These are phyloP conservation scores for Melanargia galathea DNA, from an alignment of 2,888 invertebrate species.

Conservation along the genomic window DNA sequence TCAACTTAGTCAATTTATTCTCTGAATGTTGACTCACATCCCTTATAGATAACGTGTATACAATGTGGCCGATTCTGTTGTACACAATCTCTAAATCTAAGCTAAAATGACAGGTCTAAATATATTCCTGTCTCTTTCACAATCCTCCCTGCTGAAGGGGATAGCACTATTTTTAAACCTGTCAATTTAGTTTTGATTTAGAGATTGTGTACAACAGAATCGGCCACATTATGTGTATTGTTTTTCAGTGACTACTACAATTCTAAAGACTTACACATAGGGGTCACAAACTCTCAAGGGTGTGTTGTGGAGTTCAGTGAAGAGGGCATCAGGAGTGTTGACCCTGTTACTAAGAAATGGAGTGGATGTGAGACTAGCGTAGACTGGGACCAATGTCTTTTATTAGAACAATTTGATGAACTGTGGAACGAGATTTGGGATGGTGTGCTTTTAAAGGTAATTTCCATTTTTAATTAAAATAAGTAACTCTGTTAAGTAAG, in stretches of 20 bases:
- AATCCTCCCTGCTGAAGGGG: no score
- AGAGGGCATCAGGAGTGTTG: conserved; percentile 84
- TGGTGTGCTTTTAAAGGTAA: conserved; percentile 83
- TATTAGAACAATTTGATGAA: conserved; percentile 86
- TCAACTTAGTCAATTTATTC: conserved; percentile 27
- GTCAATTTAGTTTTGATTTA: no score
- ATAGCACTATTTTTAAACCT: no score
- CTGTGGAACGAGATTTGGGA: conserved; percentile 92
- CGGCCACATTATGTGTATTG: no score
- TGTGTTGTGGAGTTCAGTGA: conserved; percentile 92
- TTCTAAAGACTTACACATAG: conserved; percentile 94
- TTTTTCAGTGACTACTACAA: conserved; percentile 89
- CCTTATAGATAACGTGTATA: conserved; percentile 37
- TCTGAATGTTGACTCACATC: conserved; percentile 44
- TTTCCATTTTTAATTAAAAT: neutral
- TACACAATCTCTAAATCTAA: no score
- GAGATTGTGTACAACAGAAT: no score
- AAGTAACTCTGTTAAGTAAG: no score
- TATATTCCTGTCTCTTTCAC: no score
- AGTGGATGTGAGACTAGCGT: conserved; percentile 77
- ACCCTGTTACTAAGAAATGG: conserved; percentile 85
- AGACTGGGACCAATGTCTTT: conserved; percentile 86
- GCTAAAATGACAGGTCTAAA: no score
- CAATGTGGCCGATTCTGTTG: no score
- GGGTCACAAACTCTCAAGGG: conserved; percentile 91